Percentiles rank a stretch among this genome's conserved stretches.
Conservation (phyloP, 2,888 invertebrate species). For the Catocala sponsa region DNA sequence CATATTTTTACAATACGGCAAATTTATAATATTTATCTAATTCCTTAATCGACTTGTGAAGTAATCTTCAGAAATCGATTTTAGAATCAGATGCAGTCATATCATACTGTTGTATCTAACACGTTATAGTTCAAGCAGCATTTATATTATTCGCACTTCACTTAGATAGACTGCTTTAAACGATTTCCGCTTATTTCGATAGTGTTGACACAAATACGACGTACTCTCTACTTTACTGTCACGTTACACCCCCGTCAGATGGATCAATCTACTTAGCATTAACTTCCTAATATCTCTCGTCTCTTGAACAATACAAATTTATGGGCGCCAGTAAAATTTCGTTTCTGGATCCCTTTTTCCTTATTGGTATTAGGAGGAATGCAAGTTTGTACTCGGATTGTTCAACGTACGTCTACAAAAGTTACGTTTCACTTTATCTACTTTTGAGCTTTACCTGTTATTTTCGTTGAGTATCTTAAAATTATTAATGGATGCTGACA, state of each 20-base stretch:
- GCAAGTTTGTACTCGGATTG: slow-evolving; percentile 19
- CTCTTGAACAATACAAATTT: slow-evolving; percentile 52
- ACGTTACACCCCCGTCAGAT: slow-evolving; percentile 25
- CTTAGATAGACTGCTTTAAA: too few species aligned
- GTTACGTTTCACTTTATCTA: slow-evolving; percentile 7
- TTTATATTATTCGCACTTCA: too few species aligned
- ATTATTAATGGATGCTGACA: neutral
- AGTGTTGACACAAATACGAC: neutral
- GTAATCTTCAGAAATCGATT: too few species aligned
- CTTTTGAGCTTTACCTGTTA: slow-evolving; percentile 1
- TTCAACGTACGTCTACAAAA: slow-evolving; percentile 8
- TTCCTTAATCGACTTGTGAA: too few species aligned
- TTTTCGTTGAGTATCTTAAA: neutral
- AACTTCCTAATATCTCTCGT: slow-evolving; percentile 42
- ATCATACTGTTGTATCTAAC: too few species aligned
- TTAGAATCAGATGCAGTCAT: too few species aligned
- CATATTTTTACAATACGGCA: too few species aligned
- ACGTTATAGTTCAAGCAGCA: too few species aligned
- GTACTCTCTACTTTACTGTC: slow-evolving; percentile 32
- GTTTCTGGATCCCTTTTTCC: slow-evolving; percentile 31
- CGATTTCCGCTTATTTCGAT: slow-evolving; percentile 3
- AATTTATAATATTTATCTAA: too few species aligned
- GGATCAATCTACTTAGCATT: slow-evolving; percentile 54
- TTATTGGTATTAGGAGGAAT: slow-evolving; percentile 35
- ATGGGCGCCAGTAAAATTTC: slow-evolving; percentile 46